A percentile compares a stretch with the other conserved stretches of the same genome.
phyloP scores from a whole-genome alignment of 2,797 vertebrate genomes.

The Acropternis orthonyx region DNA sequence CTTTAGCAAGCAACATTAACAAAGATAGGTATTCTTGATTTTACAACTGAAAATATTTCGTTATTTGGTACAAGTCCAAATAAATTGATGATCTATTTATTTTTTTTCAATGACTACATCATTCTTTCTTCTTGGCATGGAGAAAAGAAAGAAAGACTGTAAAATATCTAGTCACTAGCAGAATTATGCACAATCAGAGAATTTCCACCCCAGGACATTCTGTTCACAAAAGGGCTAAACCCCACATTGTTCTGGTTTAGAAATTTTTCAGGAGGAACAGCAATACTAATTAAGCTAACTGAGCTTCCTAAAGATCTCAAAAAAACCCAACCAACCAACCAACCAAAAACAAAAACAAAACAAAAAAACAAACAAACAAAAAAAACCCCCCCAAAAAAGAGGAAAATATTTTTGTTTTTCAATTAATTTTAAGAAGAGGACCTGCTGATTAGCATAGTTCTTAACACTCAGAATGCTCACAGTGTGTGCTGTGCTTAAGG shows the following conservation, averaged over 20 bases:
- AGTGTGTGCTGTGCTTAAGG: rapidly evolving
- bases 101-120: not conserved
- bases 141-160: not conserved
- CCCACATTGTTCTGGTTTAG: not conserved
- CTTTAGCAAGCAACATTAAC: not conserved
- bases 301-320: not conserved
- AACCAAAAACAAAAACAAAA: no score
- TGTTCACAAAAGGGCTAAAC: not conserved
- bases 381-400: not conserved
- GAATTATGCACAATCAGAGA: not conserved
- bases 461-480: not conserved
- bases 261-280: not conserved
- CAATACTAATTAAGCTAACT: not conserved
- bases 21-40: not conserved
- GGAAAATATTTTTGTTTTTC: not conserved
- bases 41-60: not conserved
- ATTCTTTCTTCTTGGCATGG: not conserved
- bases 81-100: not conserved
- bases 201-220: not conserved
- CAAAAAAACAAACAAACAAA: not conserved
- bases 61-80: not conserved
- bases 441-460: not conserved
- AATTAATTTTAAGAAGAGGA: not conserved
- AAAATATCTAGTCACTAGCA: not conserved
- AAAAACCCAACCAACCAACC: no score